phyloP scores from a whole-genome alignment of 2,113 vertebrate genomes.

The Loxodonta africana region DNA sequence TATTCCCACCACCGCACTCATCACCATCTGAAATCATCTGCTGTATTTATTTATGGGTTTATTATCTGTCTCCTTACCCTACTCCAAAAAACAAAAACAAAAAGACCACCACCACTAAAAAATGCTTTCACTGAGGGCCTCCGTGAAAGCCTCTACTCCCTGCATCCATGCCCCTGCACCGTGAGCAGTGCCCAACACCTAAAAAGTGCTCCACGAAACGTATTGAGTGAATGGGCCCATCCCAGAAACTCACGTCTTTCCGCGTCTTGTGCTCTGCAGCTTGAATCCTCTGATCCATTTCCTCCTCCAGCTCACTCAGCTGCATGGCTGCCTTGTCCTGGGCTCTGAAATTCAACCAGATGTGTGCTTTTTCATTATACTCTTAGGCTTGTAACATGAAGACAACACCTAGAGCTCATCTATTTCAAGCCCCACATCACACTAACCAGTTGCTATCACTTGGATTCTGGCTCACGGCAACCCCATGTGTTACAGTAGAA shows the following conservation, averaged over 20 bases:
- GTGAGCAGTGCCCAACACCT: background rate
- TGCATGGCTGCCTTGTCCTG: constrained; percentile 97
- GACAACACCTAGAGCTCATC: background rate
- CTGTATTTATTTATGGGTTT: background rate
- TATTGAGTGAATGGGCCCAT: background rate
- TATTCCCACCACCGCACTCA: background rate
- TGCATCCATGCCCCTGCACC: background rate
- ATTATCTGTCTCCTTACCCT: background rate
- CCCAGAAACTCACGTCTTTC: constrained; percentile 91
- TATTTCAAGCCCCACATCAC: background rate
- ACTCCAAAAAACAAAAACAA: background rate
- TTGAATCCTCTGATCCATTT: constrained; percentile 98
- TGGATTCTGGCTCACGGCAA: background rate
- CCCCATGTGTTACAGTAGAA: background rate
- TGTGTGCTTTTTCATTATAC: background rate
- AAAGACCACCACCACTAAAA: background rate
- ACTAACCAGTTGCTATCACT: background rate
- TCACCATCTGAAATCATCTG: background rate
- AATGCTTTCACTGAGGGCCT: fast-evolving
- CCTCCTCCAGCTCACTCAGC: constrained; percentile 96
- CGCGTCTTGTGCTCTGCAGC: constrained; percentile 91
- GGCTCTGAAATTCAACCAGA: constrained; percentile 90
- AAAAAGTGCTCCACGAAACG: background rate
- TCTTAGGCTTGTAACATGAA: background rate
- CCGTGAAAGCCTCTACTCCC: background rate